Percentiles rank a stretch among this genome's conserved stretches.
These are phyloP conservation scores for Tethya wilhelma DNA, from an alignment of 37 sponge, comb jelly and placozoan genomes.

Conservation along the genomic window DNA sequence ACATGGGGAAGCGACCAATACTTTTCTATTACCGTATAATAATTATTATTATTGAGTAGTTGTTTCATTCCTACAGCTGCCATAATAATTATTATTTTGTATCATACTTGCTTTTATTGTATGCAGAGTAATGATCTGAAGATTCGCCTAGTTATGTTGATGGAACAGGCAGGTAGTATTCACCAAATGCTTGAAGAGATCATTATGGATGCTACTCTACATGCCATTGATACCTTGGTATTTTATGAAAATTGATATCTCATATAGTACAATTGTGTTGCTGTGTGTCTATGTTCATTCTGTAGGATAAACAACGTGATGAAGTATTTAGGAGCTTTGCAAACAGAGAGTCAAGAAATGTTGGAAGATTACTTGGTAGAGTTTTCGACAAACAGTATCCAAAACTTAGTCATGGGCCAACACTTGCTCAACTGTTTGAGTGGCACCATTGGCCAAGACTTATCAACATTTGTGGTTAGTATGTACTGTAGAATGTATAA, in stretches of 20 bases:
- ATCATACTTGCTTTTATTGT: no score
- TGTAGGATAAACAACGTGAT: background rate
- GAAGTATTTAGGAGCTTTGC: background rate
- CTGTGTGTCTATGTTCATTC: no score
- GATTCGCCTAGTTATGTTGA: background rate
- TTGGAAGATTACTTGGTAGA: background rate
- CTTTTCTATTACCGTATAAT: no score
- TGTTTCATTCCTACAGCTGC: no score
- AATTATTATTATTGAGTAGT: no score
- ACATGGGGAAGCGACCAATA: no score
- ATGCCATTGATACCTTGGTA: background rate
- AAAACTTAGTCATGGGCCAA: background rate
- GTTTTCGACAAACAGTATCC: background rate
- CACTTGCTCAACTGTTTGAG: background rate
- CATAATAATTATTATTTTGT: no score
- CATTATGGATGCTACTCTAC: background rate
- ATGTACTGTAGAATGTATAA: no score
- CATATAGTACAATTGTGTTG: background rate
- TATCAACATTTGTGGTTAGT: conserved; percentile 8
- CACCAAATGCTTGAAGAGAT: background rate
- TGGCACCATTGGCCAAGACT: conserved; percentile 5
- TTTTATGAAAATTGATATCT: background rate
- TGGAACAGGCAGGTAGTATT: background rate
- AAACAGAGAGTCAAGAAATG: background rate
- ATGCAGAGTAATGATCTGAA: background rate